Base-by-base conservation (phyloP, 2,888 invertebrate species). In the Tetanocera ferruginea region DNA sequence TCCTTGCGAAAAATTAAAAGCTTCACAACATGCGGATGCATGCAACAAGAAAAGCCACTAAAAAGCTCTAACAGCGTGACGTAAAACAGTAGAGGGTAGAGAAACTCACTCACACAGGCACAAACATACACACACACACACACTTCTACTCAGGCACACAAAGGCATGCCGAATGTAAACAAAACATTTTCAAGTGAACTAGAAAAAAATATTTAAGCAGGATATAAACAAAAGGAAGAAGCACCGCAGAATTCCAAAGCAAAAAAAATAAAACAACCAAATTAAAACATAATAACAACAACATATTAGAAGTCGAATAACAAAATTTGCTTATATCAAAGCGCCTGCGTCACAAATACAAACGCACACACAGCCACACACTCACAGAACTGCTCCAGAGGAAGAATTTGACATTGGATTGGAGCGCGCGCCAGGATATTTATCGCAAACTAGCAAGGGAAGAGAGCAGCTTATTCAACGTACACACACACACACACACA, bases 1-100 rank as follows among this genome's bases (percentile, higher is more conserved):
- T 60, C 76, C 75, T 78, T 78, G 75, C 69, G 71, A 37, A 77
- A 81, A 78, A 77, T 81, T 80, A 75, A 82, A 82, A 82, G 80
- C 80, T 80, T 78, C 67, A 70, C 49, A 25, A 9, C 37, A 23
- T 17, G 31, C 37, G 5, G 60, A 34, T 28, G 57, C 52, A 76
- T 60, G 76, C 71, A 71, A 71, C 71, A 76, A 52, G 51, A 52
- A 43, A 60, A 72, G 2, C 64, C 9, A 71, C 34, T 2, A 71
- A 34, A 52, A 69, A 69, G 69, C 52, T 17, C 72, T 34, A 60
- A 31, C n/a, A 62, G 19, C 5, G 37, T 74, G 74, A 74, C 66
- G 74, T 74, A 66, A 25, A 66, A 52, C 31, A 19, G 23, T 19
- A 34, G 23, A 31, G 25, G 28, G 25, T 5, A n/a, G 17, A 37